Evolutionary conservation across 1,140 invertebrate genomes (phyloP).

Genomic region (Eueides isabella): DNA sequence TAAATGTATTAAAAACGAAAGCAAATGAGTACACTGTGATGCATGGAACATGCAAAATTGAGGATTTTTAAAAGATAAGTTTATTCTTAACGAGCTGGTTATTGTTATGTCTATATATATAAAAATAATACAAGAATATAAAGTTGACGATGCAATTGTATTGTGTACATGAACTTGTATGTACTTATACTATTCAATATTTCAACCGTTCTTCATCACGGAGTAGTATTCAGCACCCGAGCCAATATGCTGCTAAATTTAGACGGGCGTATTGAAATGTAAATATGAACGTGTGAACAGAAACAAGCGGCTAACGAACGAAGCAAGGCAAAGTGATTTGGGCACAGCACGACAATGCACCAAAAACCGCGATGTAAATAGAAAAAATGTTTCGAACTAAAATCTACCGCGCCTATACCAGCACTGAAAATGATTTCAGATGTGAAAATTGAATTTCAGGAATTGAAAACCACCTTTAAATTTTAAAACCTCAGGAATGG

Average conservation of each 20-base stretch:
- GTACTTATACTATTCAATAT: conserved; percentile 17
- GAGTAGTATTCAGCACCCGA: conserved; percentile 45
- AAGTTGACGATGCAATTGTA: background rate
- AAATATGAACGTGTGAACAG: conserved; percentile 65
- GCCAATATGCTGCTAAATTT: conserved; percentile 46
- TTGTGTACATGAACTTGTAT: background rate
- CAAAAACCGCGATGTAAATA: conserved; percentile 38
- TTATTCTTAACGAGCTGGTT: too few relatives aligned
- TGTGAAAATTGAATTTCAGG: conserved; percentile 10
- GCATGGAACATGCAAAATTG: too few relatives aligned
- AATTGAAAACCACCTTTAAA: conserved; percentile 13
- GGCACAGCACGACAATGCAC: conserved; percentile 45
- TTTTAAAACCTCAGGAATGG: background rate
- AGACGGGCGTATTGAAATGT: conserved; percentile 63
- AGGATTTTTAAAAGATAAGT: too few relatives aligned
- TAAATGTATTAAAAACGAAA: too few relatives aligned
- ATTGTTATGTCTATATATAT: too few relatives aligned
- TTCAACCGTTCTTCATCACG: conserved; percentile 42
- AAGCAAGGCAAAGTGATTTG: conserved; percentile 62
- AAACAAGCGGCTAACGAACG: conserved; percentile 77
- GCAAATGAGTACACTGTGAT: too few relatives aligned
- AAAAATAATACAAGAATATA: too few relatives aligned
- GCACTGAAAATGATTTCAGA: conserved; percentile 7
- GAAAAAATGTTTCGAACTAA: conserved; percentile 14
- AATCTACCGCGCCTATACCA: background rate